Evolutionary conservation across 64 coral and sea anemone genomes (phyloP).

Genomic region (Platygyra sinensis): DNA sequence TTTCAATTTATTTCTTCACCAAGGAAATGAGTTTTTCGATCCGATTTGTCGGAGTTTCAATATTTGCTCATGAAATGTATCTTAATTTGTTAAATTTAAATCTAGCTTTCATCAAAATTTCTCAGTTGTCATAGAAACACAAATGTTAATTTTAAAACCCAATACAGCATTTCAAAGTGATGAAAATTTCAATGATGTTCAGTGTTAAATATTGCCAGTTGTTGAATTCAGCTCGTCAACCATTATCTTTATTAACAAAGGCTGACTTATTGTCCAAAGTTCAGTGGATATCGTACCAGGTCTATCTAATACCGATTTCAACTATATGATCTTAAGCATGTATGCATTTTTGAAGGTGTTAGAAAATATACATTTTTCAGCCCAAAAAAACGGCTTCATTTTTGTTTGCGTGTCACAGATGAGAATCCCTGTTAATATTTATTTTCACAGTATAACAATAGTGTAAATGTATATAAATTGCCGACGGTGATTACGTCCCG

Average conservation of each 20-base stretch:
- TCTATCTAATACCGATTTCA: too few relatives aligned
- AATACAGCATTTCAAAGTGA: too few relatives aligned
- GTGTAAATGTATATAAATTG: not conserved
- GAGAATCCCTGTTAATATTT: not conserved
- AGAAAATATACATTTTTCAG: not conserved
- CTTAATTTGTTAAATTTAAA: not conserved
- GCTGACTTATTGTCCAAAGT: too few relatives aligned
- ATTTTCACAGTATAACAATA: not conserved
- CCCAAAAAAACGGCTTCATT: not conserved
- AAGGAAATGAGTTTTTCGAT: too few relatives aligned
- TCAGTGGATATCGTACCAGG: too few relatives aligned
- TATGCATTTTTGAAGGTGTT: not conserved
- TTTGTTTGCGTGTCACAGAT: not conserved
- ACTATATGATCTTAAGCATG: too few relatives aligned
- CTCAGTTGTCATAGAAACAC: not conserved
- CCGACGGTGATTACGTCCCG: not conserved
- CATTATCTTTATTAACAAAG: too few relatives aligned
- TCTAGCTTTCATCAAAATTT: not conserved
- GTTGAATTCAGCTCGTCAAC: not conserved
- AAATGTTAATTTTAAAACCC: not conserved
- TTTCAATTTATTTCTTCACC: too few relatives aligned
- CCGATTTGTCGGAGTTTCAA: not conserved
- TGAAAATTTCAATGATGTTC: not conserved
- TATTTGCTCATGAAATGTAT: not conserved
- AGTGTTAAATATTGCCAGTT: not conserved